phyloP scores from a whole-genome alignment of 2,888 invertebrate species.

The Diarsia mendica region DNA sequence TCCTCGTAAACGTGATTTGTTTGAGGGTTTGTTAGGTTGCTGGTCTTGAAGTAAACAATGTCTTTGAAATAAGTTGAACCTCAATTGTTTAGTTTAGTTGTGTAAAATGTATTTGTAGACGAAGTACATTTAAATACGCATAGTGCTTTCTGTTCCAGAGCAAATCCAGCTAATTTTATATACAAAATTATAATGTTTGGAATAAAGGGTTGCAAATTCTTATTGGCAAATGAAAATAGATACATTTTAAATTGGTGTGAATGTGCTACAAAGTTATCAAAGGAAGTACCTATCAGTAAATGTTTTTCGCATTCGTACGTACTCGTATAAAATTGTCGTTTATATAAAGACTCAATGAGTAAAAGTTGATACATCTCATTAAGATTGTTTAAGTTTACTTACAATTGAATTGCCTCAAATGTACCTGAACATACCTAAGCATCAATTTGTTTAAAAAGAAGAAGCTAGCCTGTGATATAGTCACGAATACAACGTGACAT shows the following conservation, averaged over 20 bases:
- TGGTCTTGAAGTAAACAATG: background rate
- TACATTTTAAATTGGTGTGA: conserved; percentile 29
- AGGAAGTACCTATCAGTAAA: conserved; percentile 65
- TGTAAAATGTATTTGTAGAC: too few relatives aligned
- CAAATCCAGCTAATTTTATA: background rate
- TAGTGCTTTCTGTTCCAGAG: background rate
- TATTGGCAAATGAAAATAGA: conserved; percentile 21
- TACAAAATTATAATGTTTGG: background rate
- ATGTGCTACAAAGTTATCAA: conserved; percentile 57
- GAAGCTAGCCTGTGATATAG: background rate
- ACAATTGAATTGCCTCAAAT: conserved; percentile 7
- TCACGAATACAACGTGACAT: background rate
- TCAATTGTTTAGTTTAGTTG: background rate
- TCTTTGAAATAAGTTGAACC: background rate
- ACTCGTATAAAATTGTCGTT: conserved; percentile 54
- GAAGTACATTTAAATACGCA: background rate
- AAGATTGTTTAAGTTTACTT: conserved; percentile 25
- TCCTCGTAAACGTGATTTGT: conserved; percentile 29
- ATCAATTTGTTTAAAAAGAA: background rate
- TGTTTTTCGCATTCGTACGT: conserved; percentile 51
- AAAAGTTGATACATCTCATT: conserved; percentile 62
- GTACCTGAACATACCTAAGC: background rate
- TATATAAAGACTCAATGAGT: conserved; percentile 54
- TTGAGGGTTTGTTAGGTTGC: conserved; percentile 10
- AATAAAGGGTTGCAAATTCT: background rate